Conservation (phyloP, 2,113 vertebrate genomes). For the Morone saxatilis region DNA sequence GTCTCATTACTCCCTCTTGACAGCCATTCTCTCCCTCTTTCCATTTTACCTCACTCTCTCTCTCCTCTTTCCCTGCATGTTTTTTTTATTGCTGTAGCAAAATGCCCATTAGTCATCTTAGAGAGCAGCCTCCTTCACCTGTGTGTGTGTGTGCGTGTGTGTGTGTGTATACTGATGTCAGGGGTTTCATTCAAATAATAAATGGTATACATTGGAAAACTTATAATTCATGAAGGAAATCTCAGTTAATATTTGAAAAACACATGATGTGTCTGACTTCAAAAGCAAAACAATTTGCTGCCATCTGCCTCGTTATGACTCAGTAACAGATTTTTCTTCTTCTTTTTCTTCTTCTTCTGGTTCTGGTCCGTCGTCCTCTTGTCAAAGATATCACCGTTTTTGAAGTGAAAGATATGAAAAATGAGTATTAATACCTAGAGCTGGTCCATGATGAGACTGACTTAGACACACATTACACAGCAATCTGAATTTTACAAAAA, state of each 20-base stretch:
- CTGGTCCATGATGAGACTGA: background rate
- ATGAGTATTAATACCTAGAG: background rate
- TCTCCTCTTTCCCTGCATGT: slow-evolving; percentile 35
- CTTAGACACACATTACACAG: background rate
- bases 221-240: slow-evolving; percentile 3
- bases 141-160: background rate
- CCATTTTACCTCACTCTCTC: slow-evolving; percentile 45
- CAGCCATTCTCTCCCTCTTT: slow-evolving; percentile 53
- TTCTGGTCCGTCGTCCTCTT: background rate
- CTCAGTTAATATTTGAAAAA: slow-evolving; percentile 1
- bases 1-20: slow-evolving; percentile 29
- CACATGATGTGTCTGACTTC: background rate
- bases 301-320: slow-evolving; percentile 6
- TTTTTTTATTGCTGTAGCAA: slow-evolving; percentile 55
- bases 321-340: background rate
- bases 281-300: slow-evolving; percentile 3
- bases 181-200: slow-evolving; percentile 29
- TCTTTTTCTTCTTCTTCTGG: too few species aligned
- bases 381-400: background rate
- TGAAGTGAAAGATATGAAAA: background rate
- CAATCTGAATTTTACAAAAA: background rate
- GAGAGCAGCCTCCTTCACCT: slow-evolving; percentile 25
- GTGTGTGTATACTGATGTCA: slow-evolving; percentile 5
- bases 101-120: slow-evolving; percentile 63
- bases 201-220: background rate